These are phyloP conservation scores for Platypus cylindrus DNA, from an alignment of 2,888 invertebrate genomes.

Conservation along the genomic window DNA sequence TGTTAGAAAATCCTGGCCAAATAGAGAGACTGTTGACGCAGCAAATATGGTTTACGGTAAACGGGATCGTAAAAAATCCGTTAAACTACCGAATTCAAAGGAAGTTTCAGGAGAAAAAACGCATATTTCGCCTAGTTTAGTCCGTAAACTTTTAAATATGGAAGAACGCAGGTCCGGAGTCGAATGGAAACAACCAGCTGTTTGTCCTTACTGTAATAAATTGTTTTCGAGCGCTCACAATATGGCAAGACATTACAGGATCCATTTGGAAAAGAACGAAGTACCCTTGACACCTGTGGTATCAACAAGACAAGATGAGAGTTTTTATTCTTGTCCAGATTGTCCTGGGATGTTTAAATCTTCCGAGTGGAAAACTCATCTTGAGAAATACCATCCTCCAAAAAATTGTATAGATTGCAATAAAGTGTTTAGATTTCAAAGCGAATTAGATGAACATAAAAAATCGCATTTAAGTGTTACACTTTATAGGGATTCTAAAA, in stretches of 20 bases:
- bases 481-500: constrained; percentile 51
- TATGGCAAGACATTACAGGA: constrained; percentile 44
- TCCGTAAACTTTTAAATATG: constrained; percentile 34
- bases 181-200: constrained; percentile 10
- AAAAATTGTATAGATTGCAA: constrained; percentile 51
- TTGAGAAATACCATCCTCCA: constrained; percentile 42
- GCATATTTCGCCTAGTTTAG: constrained; percentile 10
- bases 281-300: constrained; percentile 6
- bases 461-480: constrained; percentile 54
- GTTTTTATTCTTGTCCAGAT: constrained; percentile 47
- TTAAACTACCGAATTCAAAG: constrained; percentile 7
- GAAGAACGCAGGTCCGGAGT: constrained; percentile 20
- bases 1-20: constrained; percentile 1
- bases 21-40: constrained; percentile 8
- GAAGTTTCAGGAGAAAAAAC: constrained; percentile 2
- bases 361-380: constrained; percentile 44
- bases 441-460: constrained; percentile 51
- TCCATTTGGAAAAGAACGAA: constrained; percentile 14
- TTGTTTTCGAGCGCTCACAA: constrained; percentile 43
- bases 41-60: constrained; percentile 12
- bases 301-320: constrained; percentile 35
- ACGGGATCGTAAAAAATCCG: constrained; percentile 13
- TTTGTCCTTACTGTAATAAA: constrained; percentile 44
- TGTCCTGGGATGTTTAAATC: constrained; percentile 46
- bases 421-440: constrained; percentile 45